These are phyloP conservation scores for Sebastiscus tertius DNA, from an alignment of 2,797 vertebrate species.

Conservation along the genomic window DNA sequence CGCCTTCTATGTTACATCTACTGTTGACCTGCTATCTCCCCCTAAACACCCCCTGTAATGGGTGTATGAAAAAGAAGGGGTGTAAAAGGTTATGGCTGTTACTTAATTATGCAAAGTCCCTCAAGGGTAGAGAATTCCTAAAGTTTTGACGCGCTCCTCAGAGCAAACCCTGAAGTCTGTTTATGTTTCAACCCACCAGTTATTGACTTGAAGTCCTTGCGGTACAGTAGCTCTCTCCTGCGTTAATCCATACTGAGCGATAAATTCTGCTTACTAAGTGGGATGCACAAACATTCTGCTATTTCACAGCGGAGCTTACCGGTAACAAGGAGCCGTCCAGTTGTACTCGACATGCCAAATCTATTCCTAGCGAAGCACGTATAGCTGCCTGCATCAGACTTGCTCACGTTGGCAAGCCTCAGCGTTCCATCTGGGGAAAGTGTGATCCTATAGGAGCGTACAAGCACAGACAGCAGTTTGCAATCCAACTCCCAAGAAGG, in stretches of 20 bases:
- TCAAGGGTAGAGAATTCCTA: not conserved
- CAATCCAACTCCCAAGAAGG: not conserved
- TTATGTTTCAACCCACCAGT: constrained; percentile 45
- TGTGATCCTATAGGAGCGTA: constrained; percentile 80
- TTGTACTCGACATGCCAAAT: constrained; percentile 91
- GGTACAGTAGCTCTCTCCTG: constrained; percentile 27
- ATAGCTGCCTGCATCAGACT: constrained; percentile 90
- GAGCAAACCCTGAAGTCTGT: constrained; percentile 31
- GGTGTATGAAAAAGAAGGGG: no score
- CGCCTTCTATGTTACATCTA: no score
- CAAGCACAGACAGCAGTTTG: constrained; percentile 29
- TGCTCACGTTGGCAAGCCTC: constrained; percentile 90
- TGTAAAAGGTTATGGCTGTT: not conserved
- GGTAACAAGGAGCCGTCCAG: constrained; percentile 89
- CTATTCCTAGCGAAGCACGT: constrained; percentile 92
- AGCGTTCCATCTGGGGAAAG: constrained; percentile 90
- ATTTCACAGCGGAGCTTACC: constrained; percentile 77
- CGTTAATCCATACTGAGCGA: constrained; percentile 59
- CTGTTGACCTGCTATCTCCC: no score
- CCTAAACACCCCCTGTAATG: no score
- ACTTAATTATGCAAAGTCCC: constrained; percentile 3
- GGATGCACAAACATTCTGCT: constrained; percentile 31
- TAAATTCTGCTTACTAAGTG: constrained; percentile 68
- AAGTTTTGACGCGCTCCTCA: constrained; percentile 27
- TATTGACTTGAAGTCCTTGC: constrained; percentile 54